Percentiles rank a stretch among this genome's conserved stretches.
phyloP scores from a whole-genome alignment of 1,140 invertebrate genomes.

The Apis laboriosa region DNA sequence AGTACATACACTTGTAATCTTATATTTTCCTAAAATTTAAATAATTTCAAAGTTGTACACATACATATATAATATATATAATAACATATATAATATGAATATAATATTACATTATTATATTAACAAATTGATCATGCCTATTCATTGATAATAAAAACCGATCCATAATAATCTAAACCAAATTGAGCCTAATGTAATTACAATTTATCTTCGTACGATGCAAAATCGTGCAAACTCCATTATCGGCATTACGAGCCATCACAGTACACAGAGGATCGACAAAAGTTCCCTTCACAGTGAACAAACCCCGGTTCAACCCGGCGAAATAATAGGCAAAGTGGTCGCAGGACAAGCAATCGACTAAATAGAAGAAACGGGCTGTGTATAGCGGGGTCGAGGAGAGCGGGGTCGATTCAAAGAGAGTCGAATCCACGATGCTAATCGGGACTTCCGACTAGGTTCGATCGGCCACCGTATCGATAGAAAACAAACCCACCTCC shows the following conservation, averaged over 20 bases:
- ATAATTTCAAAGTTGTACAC: too few species aligned
- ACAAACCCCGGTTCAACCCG: not conserved
- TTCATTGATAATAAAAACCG: too few species aligned
- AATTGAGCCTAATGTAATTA: too few species aligned
- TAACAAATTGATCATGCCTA: too few species aligned
- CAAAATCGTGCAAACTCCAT: not conserved
- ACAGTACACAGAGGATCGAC: not conserved
- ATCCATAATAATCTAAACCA: too few species aligned
- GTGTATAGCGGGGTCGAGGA: not conserved
- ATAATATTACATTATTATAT: too few species aligned
- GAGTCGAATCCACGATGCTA: constrained; percentile 58
- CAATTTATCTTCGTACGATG: too few species aligned
- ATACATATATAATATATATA: too few species aligned
- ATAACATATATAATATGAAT: too few species aligned
- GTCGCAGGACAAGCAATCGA: constrained; percentile 36
- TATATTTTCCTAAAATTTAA: too few species aligned
- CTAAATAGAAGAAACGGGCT: constrained; percentile 32
- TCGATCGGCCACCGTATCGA: constrained; percentile 56
- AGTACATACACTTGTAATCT: too few species aligned
- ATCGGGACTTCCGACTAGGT: constrained; percentile 59
- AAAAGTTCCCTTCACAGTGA: not conserved
- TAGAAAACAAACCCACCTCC: constrained; percentile 61
- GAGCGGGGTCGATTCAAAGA: constrained; percentile 16
- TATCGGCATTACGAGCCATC: not conserved
- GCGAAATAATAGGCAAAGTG: constrained; percentile 34